Base-by-base conservation (phyloP, 2,888 invertebrate genomes). In the Aphidius colemani region DNA sequence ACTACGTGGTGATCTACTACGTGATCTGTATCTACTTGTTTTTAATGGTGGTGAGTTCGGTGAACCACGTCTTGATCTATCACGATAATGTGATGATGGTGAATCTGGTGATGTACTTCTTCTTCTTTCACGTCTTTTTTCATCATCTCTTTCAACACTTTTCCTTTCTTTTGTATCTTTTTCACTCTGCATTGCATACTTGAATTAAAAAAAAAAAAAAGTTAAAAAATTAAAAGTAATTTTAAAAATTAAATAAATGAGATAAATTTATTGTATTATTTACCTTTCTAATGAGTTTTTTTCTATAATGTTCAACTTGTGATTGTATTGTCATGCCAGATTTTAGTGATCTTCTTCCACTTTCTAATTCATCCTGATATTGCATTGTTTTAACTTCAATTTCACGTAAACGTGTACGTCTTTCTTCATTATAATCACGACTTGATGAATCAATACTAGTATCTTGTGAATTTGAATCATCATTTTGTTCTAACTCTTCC, bases 341-440 rank as follows among this genome's bases (percentile, higher is more conserved):
- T 73, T 93, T 90, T 30, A 91, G 79, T 45, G 87, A 86, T 65
- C 92, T 86, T 74, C 89, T 87, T 1, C 96, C 96, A 3, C 90
- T 90, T 84, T 98, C 98, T 72, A 98, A 83, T 82, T 97, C 97
- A 85, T 98, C 98, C 83, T 96, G 95, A 85, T 96, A 98, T 80
- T 94, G 93, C 85, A 98, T 88, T 60, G 95, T 94, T 84, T 95
- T 95, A 71, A 97, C 89, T 85, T 98, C 98, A 74, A 99, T 94
- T 82, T 98, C 97, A 39, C 98, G 87, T 64, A 95, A 83, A 75
- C 90, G 89, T 70, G 86, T 88, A 53, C 94, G 88, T 73, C 90
- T 87, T 76, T 91, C 89, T 77, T 90, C 90, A 62, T 86, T 87
- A 71, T 85, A 86, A 76, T 88, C 88, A 65, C 88, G 85, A 70